phyloP scores from a whole-genome alignment of 2,113 vertebrate species.

The Hemibagrus wyckioides region DNA sequence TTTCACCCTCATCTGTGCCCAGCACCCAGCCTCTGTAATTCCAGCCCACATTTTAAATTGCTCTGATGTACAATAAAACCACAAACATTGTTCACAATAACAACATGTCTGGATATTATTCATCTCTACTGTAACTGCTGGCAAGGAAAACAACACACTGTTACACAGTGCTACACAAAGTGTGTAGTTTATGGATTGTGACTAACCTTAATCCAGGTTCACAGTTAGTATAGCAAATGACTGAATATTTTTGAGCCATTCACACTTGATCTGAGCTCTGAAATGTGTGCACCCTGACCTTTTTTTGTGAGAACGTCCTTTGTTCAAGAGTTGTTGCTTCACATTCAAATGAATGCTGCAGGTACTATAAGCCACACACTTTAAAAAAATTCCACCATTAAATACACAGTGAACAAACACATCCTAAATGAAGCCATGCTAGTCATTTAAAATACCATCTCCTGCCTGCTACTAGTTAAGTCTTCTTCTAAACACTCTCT shows the following conservation, averaged over 20 bases:
- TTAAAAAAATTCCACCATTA: background rate
- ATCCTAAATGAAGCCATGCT: background rate
- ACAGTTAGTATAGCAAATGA: background rate
- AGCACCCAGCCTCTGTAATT: background rate
- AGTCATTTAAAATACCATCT: conserved; percentile 1
- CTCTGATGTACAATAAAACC: background rate
- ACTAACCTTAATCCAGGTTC: too few species aligned
- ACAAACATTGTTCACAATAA: background rate
- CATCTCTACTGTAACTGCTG: background rate
- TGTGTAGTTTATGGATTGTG: background rate
- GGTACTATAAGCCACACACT: background rate
- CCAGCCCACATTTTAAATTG: background rate
- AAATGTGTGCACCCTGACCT: background rate
- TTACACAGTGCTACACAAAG: background rate
- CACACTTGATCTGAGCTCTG: background rate
- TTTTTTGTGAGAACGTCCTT: background rate
- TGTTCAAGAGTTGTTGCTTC: conserved; percentile 16
- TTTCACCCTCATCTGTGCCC: background rate
- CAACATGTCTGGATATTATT: background rate
- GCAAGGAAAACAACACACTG: background rate
- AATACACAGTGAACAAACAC: background rate
- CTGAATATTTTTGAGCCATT: conserved; percentile 25
- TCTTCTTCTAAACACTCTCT: conserved; percentile 19
- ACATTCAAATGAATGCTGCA: background rate
- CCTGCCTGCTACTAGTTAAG: background rate